phyloP scores from a whole-genome alignment of 2,888 invertebrate species.

The Antheraea assamensis region DNA sequence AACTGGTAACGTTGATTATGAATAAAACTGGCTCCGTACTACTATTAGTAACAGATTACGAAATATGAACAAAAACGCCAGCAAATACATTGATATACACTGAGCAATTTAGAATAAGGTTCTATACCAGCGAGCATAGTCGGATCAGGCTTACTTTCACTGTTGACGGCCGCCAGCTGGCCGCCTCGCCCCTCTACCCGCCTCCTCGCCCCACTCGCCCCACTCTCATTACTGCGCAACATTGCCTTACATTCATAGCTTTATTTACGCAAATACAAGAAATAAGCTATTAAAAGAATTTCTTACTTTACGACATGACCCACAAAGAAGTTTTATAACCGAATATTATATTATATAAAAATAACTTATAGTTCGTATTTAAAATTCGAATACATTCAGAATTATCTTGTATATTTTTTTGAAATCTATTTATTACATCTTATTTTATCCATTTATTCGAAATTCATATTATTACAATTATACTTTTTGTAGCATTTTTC shows the following conservation, averaged over 20 bases:
- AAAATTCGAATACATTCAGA: not conserved
- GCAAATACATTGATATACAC: constrained; percentile 10
- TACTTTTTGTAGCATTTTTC: too few species aligned
- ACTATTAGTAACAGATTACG: not conserved
- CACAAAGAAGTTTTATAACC: not conserved
- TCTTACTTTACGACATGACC: not conserved
- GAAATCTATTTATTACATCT: too few species aligned
- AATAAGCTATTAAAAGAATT: constrained; percentile 4
- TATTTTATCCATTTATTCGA: too few species aligned
- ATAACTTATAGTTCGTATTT: not conserved
- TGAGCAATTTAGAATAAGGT: constrained; percentile 15
- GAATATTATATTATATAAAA: not conserved
- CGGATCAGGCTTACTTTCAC: constrained; percentile 75
- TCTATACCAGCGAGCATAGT: constrained; percentile 41
- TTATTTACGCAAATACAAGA: constrained; percentile 32
- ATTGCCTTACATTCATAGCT: constrained; percentile 64
- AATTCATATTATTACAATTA: too few species aligned
- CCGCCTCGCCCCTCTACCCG: constrained; percentile 40
- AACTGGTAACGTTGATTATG: not conserved
- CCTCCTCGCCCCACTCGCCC: constrained; percentile 37
- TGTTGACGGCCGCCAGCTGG: constrained; percentile 78
- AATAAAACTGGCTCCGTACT: not conserved
- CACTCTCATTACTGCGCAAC: constrained; percentile 61
- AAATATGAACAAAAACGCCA: not conserved
- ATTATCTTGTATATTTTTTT: not conserved